Evolutionary conservation across 2,113 vertebrate genomes (phyloP).

Genomic region (Neogale vison): DNA sequence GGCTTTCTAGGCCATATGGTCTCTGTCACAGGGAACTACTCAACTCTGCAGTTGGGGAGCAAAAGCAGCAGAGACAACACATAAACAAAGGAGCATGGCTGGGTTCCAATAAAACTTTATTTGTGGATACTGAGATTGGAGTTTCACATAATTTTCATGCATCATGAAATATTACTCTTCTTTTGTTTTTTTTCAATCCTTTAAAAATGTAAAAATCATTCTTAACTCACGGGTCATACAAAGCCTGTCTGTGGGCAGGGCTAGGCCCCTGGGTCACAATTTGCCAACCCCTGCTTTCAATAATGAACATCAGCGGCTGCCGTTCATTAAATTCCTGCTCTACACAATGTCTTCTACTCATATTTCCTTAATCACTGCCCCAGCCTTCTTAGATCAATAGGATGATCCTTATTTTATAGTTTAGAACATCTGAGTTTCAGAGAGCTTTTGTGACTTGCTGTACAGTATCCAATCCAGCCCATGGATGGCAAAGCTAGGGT

Average conservation of each 20-base stretch:
- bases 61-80: background rate
- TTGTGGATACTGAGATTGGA: conserved; percentile 7
- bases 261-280: background rate
- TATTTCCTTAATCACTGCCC: background rate
- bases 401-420: background rate
- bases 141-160: background rate
- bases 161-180: conserved; percentile 15
- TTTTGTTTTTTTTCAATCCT: background rate
- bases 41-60: background rate
- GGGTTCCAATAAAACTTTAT: conserved; percentile 43
- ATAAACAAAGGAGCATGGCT: background rate
- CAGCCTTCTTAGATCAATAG: background rate
- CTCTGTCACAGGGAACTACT: background rate
- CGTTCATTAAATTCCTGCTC: background rate
- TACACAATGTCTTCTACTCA: background rate
- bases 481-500: background rate
- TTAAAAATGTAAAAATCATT: background rate
- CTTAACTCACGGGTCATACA: background rate
- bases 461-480: background rate
- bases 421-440: background rate
- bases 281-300: background rate
- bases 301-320: background rate
- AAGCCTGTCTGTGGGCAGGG: background rate
- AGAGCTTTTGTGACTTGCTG: background rate
- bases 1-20: background rate